phyloP scores from a whole-genome alignment of 2,113 vertebrate genomes.

The Zosterops japonicus region DNA sequence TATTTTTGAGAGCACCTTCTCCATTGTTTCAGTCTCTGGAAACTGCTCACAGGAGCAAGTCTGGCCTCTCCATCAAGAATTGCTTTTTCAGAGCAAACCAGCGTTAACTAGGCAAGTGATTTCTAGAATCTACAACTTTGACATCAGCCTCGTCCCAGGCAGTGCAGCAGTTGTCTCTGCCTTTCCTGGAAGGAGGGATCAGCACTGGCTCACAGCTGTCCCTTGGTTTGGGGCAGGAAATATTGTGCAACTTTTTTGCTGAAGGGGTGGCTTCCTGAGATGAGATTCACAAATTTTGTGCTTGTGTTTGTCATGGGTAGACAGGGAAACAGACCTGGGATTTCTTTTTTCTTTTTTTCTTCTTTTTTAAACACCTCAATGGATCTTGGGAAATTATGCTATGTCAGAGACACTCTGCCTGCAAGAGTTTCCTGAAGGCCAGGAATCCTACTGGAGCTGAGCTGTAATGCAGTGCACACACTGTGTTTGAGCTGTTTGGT shows the following conservation, averaged over 20 bases:
- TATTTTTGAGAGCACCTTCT: background rate
- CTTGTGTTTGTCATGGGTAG: background rate
- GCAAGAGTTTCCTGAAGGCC: background rate
- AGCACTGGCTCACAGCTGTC: background rate
- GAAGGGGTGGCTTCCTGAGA: background rate
- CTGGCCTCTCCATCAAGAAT: background rate
- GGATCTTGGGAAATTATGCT: background rate
- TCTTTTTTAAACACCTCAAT: background rate
- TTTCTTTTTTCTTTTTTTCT: background rate
- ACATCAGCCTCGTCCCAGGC: background rate
- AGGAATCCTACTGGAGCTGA: background rate
- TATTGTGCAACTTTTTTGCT: background rate
- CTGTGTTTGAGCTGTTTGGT: background rate
- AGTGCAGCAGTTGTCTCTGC: background rate
- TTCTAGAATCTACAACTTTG: background rate
- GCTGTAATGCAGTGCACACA: background rate
- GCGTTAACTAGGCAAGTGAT: background rate
- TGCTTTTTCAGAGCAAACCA: background rate
- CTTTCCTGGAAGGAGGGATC: background rate
- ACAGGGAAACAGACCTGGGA: background rate
- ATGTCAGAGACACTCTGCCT: background rate
- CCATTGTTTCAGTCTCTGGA: background rate
- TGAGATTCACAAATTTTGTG: accelerated
- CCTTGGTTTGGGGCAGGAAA: background rate
- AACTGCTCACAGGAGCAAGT: background rate